These are phyloP conservation scores for Craniophora ligustri DNA, from an alignment of 2,888 invertebrate genomes.

Conservation along the genomic window DNA sequence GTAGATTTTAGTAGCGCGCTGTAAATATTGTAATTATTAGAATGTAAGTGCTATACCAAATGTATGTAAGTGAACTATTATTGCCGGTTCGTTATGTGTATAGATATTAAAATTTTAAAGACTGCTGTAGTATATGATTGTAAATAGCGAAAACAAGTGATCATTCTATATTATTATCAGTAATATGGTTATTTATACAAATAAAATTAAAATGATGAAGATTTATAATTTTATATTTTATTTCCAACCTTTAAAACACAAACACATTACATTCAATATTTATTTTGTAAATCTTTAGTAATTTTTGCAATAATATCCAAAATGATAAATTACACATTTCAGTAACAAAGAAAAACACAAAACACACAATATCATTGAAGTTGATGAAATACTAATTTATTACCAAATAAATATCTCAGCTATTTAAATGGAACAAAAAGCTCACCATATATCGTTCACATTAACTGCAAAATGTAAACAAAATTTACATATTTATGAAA, in stretches of 20 bases:
- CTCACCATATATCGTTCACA: conserved; percentile 62
- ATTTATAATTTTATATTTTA: conserved; percentile 80
- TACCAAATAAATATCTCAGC: conserved; percentile 32
- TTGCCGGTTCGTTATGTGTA: conserved; percentile 88
- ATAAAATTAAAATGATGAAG: conserved; percentile 84
- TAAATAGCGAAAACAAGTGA: conserved; percentile 88
- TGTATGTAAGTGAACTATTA: conserved; percentile 85
- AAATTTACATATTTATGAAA: conserved; percentile 68
- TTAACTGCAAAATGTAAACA: conserved; percentile 61
- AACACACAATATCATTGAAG: conserved; percentile 5
- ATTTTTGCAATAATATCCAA: too few species aligned
- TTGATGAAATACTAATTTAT: conserved; percentile 25
- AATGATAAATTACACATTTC: neutral
- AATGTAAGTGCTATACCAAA: conserved; percentile 87
- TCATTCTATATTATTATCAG: conserved; percentile 86
- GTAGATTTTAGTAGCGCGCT: conserved; percentile 79
- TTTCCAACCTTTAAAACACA: conserved; percentile 49
- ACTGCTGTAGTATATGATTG: conserved; percentile 89
- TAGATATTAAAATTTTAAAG: conserved; percentile 89
- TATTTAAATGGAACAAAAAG: conserved; percentile 54
- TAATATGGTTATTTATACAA: conserved; percentile 88
- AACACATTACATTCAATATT: neutral
- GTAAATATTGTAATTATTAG: conserved; percentile 87
- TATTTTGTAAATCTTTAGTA: neutral
- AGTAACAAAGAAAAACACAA: neutral